Conservation (phyloP, 2,888 invertebrate genomes). For the Argyresthia goedartella region DNA sequence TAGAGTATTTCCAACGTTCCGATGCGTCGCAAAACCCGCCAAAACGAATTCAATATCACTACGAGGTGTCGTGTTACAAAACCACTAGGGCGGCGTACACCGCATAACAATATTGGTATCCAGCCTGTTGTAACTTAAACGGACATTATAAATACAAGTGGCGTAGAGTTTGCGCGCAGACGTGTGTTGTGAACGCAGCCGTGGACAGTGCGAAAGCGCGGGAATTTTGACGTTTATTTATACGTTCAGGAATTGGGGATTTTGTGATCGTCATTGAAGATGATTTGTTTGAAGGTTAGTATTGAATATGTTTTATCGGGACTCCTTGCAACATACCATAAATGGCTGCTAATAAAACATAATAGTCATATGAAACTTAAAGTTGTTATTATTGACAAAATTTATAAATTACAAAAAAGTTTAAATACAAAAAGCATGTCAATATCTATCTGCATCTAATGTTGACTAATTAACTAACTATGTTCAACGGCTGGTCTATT, state of each 20-base stretch:
- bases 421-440: too few species aligned
- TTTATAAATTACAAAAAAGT: too few species aligned
- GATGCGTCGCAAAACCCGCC: constrained; percentile 10
- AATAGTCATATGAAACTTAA: too few species aligned
- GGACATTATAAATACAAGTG: constrained; percentile 66
- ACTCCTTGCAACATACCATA: too few species aligned
- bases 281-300: constrained; percentile 62
- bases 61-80: constrained; percentile 49
- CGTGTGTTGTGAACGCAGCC: constrained; percentile 37
- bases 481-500: too few species aligned
- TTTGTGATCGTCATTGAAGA: constrained; percentile 13
- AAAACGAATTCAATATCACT: constrained; percentile 18
- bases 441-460: too few species aligned
- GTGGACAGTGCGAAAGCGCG: constrained; percentile 38
- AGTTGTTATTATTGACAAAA: too few species aligned
- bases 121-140: constrained; percentile 41
- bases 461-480: too few species aligned
- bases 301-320: neutral
- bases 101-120: constrained; percentile 50
- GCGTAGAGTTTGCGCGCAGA: constrained; percentile 34
- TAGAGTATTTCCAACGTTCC: neutral
- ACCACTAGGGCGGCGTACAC: constrained; percentile 42
- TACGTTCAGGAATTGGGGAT: constrained; percentile 17
- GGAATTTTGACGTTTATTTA: constrained; percentile 44
- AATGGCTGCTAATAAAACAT: too few species aligned